Percentiles rank a stretch among this genome's conserved stretches.
These are phyloP conservation scores for Polydrusus tereticollis DNA, from an alignment of 2,888 invertebrate species.

Conservation along the genomic window DNA sequence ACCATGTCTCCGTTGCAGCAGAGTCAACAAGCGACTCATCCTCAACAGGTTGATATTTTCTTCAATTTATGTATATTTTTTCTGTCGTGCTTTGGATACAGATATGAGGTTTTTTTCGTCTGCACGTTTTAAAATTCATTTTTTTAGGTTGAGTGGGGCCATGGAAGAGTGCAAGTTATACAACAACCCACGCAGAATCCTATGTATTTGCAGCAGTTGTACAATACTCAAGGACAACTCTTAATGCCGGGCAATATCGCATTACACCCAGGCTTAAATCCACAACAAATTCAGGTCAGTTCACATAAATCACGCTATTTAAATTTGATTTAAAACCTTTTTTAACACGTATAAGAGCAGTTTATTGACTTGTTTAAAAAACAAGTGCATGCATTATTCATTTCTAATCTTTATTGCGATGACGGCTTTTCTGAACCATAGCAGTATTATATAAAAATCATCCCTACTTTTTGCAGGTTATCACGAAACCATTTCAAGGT, in stretches of 20 bases:
- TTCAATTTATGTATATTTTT: no score
- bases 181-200: constrained; percentile 84
- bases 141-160: constrained; percentile 74
- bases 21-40: constrained; percentile 69
- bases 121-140: constrained; percentile 8
- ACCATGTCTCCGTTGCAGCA: constrained; percentile 84
- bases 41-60: constrained; percentile 71
- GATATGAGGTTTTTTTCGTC: no score
- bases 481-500: constrained; percentile 88
- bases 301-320: no score
- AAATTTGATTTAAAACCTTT: no score
- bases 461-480: constrained; percentile 71
- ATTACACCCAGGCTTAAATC: constrained; percentile 82
- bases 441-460: background rate
- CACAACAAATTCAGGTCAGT: constrained; percentile 84
- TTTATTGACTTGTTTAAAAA: no score
- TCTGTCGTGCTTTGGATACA: no score
- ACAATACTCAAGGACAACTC: constrained; percentile 83
- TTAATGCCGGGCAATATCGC: constrained; percentile 84
- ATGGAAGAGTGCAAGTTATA: constrained; percentile 85
- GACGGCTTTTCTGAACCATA: background rate
- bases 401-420: no score
- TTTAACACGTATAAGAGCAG: no score
- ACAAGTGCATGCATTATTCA: no score
- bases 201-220: constrained; percentile 84